These are phyloP conservation scores for Nothoprocta pentlandii DNA, from an alignment of 2,113 vertebrate species.

Conservation along the genomic window DNA sequence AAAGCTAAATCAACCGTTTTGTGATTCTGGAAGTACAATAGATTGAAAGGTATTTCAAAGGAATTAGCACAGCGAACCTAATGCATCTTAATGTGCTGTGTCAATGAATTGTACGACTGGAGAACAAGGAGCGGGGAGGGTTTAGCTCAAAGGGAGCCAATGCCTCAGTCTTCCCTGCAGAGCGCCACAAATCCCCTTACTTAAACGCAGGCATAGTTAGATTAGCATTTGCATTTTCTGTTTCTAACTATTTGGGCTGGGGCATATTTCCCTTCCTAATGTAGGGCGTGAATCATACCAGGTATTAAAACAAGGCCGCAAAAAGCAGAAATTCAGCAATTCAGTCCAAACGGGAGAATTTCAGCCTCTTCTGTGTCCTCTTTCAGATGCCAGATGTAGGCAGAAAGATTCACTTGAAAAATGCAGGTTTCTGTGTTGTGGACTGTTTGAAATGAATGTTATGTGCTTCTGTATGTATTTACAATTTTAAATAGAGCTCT, in stretches of 20 bases:
- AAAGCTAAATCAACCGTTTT: neutral
- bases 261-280: neutral
- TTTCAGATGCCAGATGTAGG: neutral
- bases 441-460: slow-evolving; percentile 6
- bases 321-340: neutral
- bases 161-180: neutral
- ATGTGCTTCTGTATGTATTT: neutral
- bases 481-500: slow-evolving; percentile 30
- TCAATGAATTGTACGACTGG: fast-evolving
- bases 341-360: neutral
- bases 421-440: neutral
- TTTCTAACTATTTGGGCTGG: neutral
- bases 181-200: neutral
- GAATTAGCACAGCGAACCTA: neutral
- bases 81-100: neutral
- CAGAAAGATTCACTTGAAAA: neutral
- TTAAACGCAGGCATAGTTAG: neutral
- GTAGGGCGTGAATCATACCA: neutral
- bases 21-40: neutral
- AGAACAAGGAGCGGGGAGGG: neutral
- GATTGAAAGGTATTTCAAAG: neutral
- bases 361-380: fast-evolving
- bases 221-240: slow-evolving; percentile 18
- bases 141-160: neutral
- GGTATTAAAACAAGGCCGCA: neutral